phyloP scores from a whole-genome alignment of 1,140 invertebrate species.

The Halyomorpha halys region DNA sequence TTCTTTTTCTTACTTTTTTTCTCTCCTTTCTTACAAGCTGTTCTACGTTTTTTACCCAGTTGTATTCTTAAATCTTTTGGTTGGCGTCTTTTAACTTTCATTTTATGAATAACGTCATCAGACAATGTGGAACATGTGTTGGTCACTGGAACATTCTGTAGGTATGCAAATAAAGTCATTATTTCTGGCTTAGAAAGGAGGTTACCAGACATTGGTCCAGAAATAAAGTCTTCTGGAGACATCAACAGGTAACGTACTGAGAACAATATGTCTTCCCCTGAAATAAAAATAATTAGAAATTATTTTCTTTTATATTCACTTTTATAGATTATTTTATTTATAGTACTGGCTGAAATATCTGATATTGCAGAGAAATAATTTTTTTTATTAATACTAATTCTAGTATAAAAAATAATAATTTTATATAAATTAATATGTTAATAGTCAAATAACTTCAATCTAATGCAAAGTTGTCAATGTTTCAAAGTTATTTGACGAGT shows the following conservation, averaged over 20 bases:
- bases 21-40: slow-evolving; percentile 26
- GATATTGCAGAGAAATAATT: too few relatives aligned
- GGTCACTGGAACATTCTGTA: slow-evolving; percentile 22
- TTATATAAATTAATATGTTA: too few relatives aligned
- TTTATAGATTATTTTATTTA: too few relatives aligned
- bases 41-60: slow-evolving; percentile 19
- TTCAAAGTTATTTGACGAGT: too few relatives aligned
- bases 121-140: slow-evolving; percentile 23
- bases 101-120: slow-evolving; percentile 18
- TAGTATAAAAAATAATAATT: too few relatives aligned
- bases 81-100: slow-evolving; percentile 13
- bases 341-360: too few relatives aligned
- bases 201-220: slow-evolving; percentile 38
- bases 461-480: too few relatives aligned
- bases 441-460: too few relatives aligned
- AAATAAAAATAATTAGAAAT: too few relatives aligned
- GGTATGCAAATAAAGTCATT: slow-evolving; percentile 30
- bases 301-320: too few relatives aligned
- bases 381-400: too few relatives aligned
- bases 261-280: slow-evolving; percentile 47
- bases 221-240: slow-evolving; percentile 47
- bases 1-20: slow-evolving; percentile 30
- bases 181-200: slow-evolving; percentile 37
- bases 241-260: slow-evolving; percentile 54
- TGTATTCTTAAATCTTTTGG: slow-evolving; percentile 11